Evolutionary conservation across 1,140 invertebrate genomes (phyloP).

Genomic region (Euura lappo): DNA sequence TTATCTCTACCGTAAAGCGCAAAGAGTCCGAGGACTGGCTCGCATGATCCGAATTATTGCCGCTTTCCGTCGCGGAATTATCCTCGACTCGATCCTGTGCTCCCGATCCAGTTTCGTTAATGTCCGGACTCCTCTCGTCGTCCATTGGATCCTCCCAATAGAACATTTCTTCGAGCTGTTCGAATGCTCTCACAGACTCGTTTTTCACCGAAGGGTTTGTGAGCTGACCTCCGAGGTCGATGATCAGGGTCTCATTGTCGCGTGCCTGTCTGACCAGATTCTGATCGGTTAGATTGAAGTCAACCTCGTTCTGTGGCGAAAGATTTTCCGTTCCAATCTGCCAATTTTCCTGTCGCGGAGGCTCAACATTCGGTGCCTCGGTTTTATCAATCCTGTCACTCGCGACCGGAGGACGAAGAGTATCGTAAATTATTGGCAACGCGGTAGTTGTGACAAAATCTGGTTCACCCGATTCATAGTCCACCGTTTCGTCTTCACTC

Average conservation of each 20-base stretch:
- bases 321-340: no score
- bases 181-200: neutral
- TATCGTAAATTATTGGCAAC: neutral
- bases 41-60: neutral
- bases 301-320: neutral
- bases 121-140: neutral
- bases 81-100: neutral
- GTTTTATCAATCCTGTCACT: no score
- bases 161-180: neutral
- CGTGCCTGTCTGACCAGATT: neutral
- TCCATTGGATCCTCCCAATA: neutral
- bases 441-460: neutral
- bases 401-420: neutral
- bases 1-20: neutral
- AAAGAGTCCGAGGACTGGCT: neutral
- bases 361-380: no score
- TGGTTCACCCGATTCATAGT: neutral
- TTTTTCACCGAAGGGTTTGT: neutral
- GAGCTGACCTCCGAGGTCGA: neutral
- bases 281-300: neutral
- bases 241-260: neutral
- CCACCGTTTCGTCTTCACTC: neutral
- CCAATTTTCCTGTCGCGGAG: no score
- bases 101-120: no score
- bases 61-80: no score